Evolutionary conservation across 1,140 invertebrate species (phyloP).

Genomic region (Onthophagus taurus): DNA sequence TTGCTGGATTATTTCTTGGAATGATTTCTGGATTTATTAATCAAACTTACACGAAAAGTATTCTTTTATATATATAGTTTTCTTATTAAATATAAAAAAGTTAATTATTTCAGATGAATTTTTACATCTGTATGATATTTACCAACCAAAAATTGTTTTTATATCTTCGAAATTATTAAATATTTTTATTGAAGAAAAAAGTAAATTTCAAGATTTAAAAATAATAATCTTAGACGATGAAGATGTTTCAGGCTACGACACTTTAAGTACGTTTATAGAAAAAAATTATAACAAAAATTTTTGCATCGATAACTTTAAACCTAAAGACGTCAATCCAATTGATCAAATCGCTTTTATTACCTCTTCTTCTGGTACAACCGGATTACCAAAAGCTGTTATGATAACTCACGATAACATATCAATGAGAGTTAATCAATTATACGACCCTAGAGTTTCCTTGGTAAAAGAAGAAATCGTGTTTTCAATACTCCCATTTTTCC

Average conservation of each 20-base stretch:
- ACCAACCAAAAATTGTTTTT: conserved; percentile 42
- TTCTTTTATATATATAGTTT: not conserved
- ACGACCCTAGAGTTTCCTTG: not conserved
- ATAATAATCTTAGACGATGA: conserved; percentile 17
- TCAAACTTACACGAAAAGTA: conserved; percentile 1
- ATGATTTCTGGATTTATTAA: not conserved
- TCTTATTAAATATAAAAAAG: not conserved
- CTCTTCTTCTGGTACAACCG: conserved; percentile 58
- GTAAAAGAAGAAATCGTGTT: not conserved
- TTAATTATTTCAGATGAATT: conserved; percentile 5
- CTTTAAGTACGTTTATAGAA: not conserved
- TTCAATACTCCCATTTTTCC: conserved; percentile 5
- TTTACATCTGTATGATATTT: conserved; percentile 28
- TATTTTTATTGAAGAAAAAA: conserved; percentile 15
- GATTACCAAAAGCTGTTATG: conserved; percentile 68
- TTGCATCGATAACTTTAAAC: not conserved
- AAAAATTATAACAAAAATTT: not conserved
- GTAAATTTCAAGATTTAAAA: conserved; percentile 20
- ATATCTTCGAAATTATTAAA: conserved; percentile 28
- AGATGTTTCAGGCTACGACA: not conserved
- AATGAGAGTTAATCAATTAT: too few species aligned
- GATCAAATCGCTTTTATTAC: conserved; percentile 35
- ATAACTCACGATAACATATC: too few species aligned
- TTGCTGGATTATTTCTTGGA: not conserved
- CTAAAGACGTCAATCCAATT: not conserved